These are phyloP conservation scores for Dryobotodes eremita DNA, from an alignment of 2,888 invertebrate species.

Conservation along the genomic window DNA sequence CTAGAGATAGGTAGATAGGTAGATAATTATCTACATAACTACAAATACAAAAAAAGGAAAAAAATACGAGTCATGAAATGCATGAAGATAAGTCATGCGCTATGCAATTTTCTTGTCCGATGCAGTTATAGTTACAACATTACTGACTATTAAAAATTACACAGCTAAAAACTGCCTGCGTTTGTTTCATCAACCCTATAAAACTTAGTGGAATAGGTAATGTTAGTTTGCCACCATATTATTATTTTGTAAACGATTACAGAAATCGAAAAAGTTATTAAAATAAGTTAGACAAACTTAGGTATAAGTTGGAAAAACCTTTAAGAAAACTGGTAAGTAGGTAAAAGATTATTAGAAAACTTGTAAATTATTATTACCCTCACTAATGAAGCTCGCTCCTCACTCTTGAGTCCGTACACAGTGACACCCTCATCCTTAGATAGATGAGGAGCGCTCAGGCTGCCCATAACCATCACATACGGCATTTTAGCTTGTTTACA, in stretches of 20 bases:
- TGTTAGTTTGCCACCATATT: background rate
- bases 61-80: constrained; percentile 2
- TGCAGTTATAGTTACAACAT: constrained; percentile 3
- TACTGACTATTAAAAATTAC: background rate
- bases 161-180: background rate
- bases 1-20: background rate
- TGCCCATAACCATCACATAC: constrained; percentile 89
- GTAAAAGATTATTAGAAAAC: too few species aligned
- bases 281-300: background rate
- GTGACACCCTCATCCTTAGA: constrained; percentile 88
- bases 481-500: constrained; percentile 80
- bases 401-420: constrained; percentile 87
- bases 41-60: constrained; percentile 9
- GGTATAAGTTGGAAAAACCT: background rate
- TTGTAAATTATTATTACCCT: constrained; percentile 69
- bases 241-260: background rate
- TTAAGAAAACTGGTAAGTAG: background rate
- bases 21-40: too few species aligned
- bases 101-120: constrained; percentile 13
- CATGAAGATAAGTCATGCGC: constrained; percentile 15
- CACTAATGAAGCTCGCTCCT: constrained; percentile 82
- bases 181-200: background rate
- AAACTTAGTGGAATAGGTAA: background rate
- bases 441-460: constrained; percentile 85
- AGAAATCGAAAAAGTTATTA: background rate